Evolutionary conservation across 2,797 vertebrate genomes (phyloP).

Genomic region (Cyprinodon diabolis): DNA sequence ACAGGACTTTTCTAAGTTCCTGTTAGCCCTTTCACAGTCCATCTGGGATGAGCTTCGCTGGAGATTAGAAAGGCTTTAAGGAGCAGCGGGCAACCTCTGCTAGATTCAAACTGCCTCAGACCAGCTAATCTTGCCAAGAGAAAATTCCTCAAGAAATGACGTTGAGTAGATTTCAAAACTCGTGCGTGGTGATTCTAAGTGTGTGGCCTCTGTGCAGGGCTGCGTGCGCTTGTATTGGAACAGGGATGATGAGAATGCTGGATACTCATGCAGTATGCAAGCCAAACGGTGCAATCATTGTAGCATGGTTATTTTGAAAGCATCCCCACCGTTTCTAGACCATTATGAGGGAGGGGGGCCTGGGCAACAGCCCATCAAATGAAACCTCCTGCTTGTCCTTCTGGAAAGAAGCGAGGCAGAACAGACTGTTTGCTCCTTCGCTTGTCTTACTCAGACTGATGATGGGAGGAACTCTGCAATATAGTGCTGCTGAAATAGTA

Average conservation of each 20-base stretch:
- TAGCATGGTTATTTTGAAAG: slow-evolving; percentile 68
- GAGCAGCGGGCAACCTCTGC: slow-evolving; percentile 66
- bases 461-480: slow-evolving; percentile 54
- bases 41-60: slow-evolving; percentile 70
- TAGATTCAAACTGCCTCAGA: slow-evolving; percentile 71
- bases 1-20: slow-evolving; percentile 61
- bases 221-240: slow-evolving; percentile 54
- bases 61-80: slow-evolving; percentile 74
- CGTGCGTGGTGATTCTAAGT: slow-evolving; percentile 53
- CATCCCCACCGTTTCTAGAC: slow-evolving; percentile 62
- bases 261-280: slow-evolving; percentile 54
- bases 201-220: slow-evolving; percentile 39
- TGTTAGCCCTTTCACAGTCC: slow-evolving; percentile 60
- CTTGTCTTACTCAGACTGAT: slow-evolving; percentile 60
- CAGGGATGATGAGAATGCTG: slow-evolving; percentile 50
- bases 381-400: slow-evolving; percentile 66
- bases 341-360: slow-evolving; percentile 65
- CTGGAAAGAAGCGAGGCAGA: slow-evolving; percentile 66
- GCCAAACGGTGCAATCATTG: slow-evolving; percentile 63
- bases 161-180: slow-evolving; percentile 2
- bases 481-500: slow-evolving; percentile 40
- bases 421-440: slow-evolving; percentile 64
- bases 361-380: slow-evolving; percentile 73
- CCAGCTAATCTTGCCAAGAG: slow-evolving; percentile 74
- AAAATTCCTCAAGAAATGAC: slow-evolving; percentile 73